A percentile compares a stretch with the other conserved stretches of the same genome.
phyloP scores from a whole-genome alignment of 2,888 invertebrate species.

The Spodoptera exigua region DNA sequence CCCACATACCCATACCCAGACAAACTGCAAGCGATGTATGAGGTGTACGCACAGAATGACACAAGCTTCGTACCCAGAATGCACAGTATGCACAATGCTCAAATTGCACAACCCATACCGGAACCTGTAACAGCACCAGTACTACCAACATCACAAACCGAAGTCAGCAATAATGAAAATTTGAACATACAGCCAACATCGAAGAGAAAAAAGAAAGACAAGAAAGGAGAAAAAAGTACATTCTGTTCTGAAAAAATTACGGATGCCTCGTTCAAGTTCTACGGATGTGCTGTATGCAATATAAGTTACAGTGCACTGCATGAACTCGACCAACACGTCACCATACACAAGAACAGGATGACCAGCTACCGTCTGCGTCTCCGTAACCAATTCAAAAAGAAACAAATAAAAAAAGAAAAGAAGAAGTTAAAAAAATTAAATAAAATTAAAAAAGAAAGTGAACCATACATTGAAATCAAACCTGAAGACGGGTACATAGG shows the following conservation, averaged over 20 bases:
- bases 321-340: slow-evolving; percentile 78
- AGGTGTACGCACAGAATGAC: slow-evolving; percentile 23
- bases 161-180: slow-evolving; percentile 22
- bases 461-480: slow-evolving; percentile 75
- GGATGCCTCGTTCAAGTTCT: slow-evolving; percentile 78
- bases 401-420: slow-evolving; percentile 74
- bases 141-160: slow-evolving; percentile 9
- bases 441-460: slow-evolving; percentile 64
- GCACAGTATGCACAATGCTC: background rate
- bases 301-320: slow-evolving; percentile 70
- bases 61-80: slow-evolving; percentile 15
- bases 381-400: slow-evolving; percentile 75
- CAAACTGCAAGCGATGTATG: slow-evolving; percentile 51
- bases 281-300: slow-evolving; percentile 81
- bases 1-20: slow-evolving; percentile 55
- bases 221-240: slow-evolving; percentile 66
- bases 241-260: slow-evolving; percentile 80
- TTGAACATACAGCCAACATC: slow-evolving; percentile 57
- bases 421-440: slow-evolving; percentile 70
- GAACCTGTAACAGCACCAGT: too few relatives aligned
- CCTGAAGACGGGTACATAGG: slow-evolving; percentile 85
- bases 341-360: slow-evolving; percentile 77
- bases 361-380: slow-evolving; percentile 81
- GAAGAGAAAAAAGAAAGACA: slow-evolving; percentile 55
- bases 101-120: too few relatives aligned